phyloP scores from a whole-genome alignment of 1,140 invertebrate species.

The Coenobita brevimanus region DNA sequence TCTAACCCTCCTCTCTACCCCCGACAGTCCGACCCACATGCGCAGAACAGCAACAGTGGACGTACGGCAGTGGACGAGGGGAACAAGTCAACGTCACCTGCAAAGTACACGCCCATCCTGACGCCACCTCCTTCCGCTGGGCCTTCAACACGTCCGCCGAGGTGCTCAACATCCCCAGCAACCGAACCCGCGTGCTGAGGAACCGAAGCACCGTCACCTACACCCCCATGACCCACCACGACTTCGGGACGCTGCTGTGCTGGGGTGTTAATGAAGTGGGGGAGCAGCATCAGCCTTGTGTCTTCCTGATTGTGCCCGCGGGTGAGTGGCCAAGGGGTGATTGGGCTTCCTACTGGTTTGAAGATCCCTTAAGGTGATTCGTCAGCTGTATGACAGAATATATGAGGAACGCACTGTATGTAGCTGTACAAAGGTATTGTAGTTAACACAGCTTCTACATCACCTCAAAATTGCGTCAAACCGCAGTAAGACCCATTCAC shows the following conservation, averaged over 20 bases:
- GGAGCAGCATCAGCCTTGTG: constrained; percentile 80
- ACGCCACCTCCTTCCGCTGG: constrained; percentile 59
- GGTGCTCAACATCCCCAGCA: constrained; percentile 42
- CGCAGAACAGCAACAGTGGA: constrained; percentile 54
- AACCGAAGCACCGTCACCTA: constrained; percentile 78
- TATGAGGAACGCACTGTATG: no score
- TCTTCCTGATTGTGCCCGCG: constrained; percentile 80
- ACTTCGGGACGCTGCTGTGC: constrained; percentile 82
- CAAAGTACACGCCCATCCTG: constrained; percentile 48
- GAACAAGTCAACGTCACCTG: constrained; percentile 64
- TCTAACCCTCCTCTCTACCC: no score
- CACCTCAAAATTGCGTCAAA: no score
- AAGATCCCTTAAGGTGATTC: neutral
- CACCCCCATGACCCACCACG: constrained; percentile 84
- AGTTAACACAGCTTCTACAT: no score
- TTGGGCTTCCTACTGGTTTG: neutral
- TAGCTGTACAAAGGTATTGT: no score
- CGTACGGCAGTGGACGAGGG: constrained; percentile 57
- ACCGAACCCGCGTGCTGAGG: constrained; percentile 16
- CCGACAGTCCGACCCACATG: constrained; percentile 57
- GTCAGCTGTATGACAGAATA: neutral
- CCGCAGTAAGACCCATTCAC: no score
- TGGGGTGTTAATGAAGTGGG: constrained; percentile 79
- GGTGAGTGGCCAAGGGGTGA: constrained; percentile 4
- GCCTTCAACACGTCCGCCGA: constrained; percentile 66